Percentiles rank a stretch among this genome's conserved stretches.
These are phyloP conservation scores for Cantharis flavilabris DNA, from an alignment of 2,888 invertebrate species.

Conservation along the genomic window DNA sequence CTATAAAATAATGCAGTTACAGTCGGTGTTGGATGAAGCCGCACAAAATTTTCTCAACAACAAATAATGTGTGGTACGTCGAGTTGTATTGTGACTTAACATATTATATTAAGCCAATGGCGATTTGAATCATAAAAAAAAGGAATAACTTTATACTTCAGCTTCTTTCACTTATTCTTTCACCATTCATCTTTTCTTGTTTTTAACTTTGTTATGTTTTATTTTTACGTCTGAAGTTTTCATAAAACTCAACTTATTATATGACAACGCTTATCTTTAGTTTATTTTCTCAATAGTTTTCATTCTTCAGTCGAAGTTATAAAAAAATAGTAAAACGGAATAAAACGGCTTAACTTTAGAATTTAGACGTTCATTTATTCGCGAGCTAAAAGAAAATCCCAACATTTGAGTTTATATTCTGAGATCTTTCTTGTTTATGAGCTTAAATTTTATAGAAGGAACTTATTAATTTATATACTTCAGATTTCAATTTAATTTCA, in stretches of 20 bases:
- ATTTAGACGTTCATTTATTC: background rate
- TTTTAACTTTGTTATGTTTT: background rate
- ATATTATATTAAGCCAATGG: too few species aligned
- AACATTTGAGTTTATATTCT: background rate
- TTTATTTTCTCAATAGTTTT: background rate
- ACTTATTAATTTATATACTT: background rate
- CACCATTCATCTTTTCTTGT: background rate
- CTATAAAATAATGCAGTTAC: too few species aligned
- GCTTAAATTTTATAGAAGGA: background rate
- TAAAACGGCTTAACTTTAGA: background rate
- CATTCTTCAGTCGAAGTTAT: background rate
- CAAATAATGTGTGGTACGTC: background rate
- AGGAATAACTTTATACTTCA: background rate
- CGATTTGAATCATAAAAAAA: background rate
- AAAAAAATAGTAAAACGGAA: background rate
- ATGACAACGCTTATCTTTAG: background rate
- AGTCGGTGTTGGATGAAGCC: too few species aligned
- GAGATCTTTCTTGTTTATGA: background rate
- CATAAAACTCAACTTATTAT: background rate
- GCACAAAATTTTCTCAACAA: background rate
- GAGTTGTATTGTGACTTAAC: background rate
- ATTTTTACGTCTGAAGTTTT: background rate
- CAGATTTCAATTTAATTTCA: background rate
- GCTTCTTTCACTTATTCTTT: background rate
- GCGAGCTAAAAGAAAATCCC: background rate